Base-by-base conservation (phyloP, 2,888 invertebrate genomes). In the Ormyrus labotus region DNA sequence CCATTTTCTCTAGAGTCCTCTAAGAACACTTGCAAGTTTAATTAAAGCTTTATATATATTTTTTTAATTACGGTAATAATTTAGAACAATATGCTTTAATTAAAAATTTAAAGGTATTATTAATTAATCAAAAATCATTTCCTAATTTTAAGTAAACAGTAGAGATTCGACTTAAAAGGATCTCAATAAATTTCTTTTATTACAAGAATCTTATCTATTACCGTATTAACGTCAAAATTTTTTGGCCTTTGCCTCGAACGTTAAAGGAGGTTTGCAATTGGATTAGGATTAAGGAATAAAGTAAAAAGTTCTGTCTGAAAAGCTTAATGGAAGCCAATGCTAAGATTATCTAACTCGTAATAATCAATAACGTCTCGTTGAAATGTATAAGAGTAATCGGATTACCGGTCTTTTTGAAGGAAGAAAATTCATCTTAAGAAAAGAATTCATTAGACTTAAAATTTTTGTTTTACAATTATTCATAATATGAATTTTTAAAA, bases 241-340 rank as follows among this genome's bases (percentile, higher is more conserved):
- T 61, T 61, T 45, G 61, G 9, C 45, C 11, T 45, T 45, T 45
- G 45, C 34, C 34, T 34, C 6, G 2, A 45, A 45, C 45, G 47
- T 47, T 6, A 70, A 58, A 19, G 13, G 13, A 58, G 11, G 11
- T 60, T 34, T 34, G 45, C 8, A 11, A 50, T 50, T 60, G 60
- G 19, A 60, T 70, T 70, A 34, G 50, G 51, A 70, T 70, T 58
- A 58, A 58, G 19, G 48, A 58, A 48, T 50, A 51, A 70, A 11
- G 13, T 70, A 19, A 50, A 50, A 57, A 48, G 19, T 60, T 48
- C 4, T 2, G 34, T 19, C 50, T 70, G 10, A 50, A 60, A 58
- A 70, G 58, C 19, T 19, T 48, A 48, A 70, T 70, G 19, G 58
- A 58, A 19, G 58, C 19, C 19, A 13, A n/a, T 19, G 47, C 34